These are phyloP conservation scores for Trigoniulus corallinus DNA, from an alignment of 1,140 invertebrate genomes.

Conservation along the genomic window DNA sequence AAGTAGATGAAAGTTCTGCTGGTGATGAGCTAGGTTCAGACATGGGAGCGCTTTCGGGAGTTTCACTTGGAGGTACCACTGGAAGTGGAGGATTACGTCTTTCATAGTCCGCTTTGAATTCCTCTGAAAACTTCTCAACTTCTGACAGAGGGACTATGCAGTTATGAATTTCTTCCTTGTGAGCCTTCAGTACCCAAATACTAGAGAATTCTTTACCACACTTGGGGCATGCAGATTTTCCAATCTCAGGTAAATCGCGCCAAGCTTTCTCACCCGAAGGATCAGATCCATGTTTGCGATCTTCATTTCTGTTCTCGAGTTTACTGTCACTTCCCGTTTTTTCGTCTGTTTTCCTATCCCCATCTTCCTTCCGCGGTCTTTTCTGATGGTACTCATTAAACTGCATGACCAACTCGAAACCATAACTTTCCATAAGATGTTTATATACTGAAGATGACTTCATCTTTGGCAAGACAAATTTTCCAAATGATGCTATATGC, in stretches of 20 bases:
- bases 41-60: conserved; percentile 25
- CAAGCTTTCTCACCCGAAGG: conserved; percentile 13
- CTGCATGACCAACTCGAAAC: conserved; percentile 90
- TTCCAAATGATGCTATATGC: background rate
- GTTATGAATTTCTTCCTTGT: conserved; percentile 87
- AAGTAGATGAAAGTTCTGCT: conserved; percentile 22
- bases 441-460: conserved; percentile 72
- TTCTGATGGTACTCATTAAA: conserved; percentile 81
- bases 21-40: conserved; percentile 19
- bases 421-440: conserved; percentile 77
- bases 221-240: conserved; percentile 62
- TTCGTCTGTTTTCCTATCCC: conserved; percentile 10
- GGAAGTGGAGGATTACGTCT: conserved; percentile 39
- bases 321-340: conserved; percentile 3
- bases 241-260: conserved; percentile 38
- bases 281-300: conserved; percentile 8
- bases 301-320: conserved; percentile 7
- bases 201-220: conserved; percentile 89
- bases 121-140: conserved; percentile 78
- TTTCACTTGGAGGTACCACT: conserved; percentile 17
- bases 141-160: conserved; percentile 74
- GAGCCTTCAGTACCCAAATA: conserved; percentile 87
- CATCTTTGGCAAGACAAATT: conserved; percentile 34
- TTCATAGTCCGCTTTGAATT: conserved; percentile 70
- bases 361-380: conserved; percentile 32